Evolutionary conservation across 2,797 vertebrate species (phyloP).

Genomic region (Paguma larvata): DNA sequence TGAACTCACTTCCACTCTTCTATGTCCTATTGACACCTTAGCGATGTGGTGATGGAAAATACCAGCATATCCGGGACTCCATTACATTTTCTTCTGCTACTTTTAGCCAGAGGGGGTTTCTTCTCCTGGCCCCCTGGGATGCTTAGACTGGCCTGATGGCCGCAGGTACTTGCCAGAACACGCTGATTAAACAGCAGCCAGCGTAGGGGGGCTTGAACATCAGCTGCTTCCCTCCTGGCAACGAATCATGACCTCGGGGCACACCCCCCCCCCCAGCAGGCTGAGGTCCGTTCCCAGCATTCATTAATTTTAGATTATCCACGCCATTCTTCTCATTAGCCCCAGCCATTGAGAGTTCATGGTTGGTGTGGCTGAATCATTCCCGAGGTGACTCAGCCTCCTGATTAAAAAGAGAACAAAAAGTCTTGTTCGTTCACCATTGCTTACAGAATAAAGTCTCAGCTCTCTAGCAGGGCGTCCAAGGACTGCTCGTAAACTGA

Average conservation of each 20-base stretch:
- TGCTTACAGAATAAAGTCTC: constrained; percentile 40
- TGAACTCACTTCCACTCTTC: not conserved
- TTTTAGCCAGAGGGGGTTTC: not conserved
- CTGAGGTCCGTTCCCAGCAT: not conserved
- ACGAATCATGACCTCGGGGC: not conserved
- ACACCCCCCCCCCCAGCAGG: not conserved
- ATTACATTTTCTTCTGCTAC: not conserved
- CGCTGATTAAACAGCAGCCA: not conserved
- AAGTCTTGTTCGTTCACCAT: not conserved
- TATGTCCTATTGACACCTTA: not conserved
- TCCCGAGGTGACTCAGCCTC: constrained; percentile 66
- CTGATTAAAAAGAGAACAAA: constrained; percentile 69
- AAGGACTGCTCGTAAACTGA: constrained; percentile 34
- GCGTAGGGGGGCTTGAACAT: not conserved
- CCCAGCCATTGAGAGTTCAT: constrained; percentile 67
- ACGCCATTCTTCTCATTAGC: constrained; percentile 62
- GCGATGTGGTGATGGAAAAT: not conserved
- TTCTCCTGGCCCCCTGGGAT: not conserved
- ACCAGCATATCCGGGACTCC: not conserved
- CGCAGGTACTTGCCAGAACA: not conserved
- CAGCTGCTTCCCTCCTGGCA: not conserved
- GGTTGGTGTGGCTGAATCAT: constrained; percentile 59
- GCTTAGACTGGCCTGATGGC: not conserved
- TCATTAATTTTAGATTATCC: constrained; percentile 63
- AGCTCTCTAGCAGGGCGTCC: not conserved